Base-by-base conservation (phyloP, 2,888 invertebrate species). In the Idaea biselata region DNA sequence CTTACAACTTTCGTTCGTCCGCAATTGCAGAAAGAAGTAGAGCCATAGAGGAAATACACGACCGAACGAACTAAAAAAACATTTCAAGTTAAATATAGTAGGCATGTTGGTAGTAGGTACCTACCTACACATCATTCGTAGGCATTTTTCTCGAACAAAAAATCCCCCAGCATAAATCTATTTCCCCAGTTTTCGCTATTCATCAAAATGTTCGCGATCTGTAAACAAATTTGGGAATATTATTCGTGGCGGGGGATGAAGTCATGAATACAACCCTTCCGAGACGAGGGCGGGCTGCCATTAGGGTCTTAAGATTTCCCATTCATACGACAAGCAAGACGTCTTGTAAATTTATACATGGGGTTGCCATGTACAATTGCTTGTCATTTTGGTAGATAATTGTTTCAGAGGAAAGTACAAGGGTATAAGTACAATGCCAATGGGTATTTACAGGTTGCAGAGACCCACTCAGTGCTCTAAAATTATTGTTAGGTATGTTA, bases 191-290 rank as follows among this genome's bases (percentile, higher is more conserved):
- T 66, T 72, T 65, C 72, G 75, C 77, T 74, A 70, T 68, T 68
- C 67, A 75, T 74, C 74, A 75, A 73, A 79, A 77, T 72, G 73
- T 72, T 69, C 72, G 69, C 82, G 87, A 86, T 88, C 88, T 81
- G 90, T 90, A 90, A 91, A 90, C 90, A 91, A 90, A 91, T 91
- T 91, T 90, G 87, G 81, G 88, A 87, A 87, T 86, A 90, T 90
- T 91, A 90, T 89, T 88, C 84, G 78, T 81, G 74, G 73, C 73
- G 71, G 78, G 78, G 76, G 76, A 72, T 71, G 55, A 65, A 65
- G 75, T 80, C 81, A 90, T 89, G 88, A 89, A 89, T 91, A 85
- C 80, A 70, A 74, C 78, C 74, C 73, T 71, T 63, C 70, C 78
- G 14, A 84, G 86, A 1, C 44, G 44, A 81, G 90, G 89, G 86